Percentiles rank a stretch among this genome's conserved stretches.
These are phyloP conservation scores for Rhombomys opimus DNA, from an alignment of 2,113 vertebrate genomes.

Conservation along the genomic window DNA sequence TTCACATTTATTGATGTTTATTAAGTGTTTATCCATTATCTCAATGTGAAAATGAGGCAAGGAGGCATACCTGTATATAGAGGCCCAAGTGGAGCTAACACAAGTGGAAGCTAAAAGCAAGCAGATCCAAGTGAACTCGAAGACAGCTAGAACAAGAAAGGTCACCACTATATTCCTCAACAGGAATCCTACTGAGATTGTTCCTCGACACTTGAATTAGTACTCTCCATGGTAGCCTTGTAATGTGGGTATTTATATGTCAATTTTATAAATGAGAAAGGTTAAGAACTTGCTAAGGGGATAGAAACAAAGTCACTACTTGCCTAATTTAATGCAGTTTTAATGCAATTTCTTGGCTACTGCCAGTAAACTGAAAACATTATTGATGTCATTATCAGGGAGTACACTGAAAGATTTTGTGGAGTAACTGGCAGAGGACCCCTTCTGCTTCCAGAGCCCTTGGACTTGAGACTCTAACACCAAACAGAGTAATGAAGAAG, in stretches of 20 bases:
- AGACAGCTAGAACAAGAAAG: not conserved
- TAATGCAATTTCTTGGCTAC: not conserved
- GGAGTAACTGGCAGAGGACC: not conserved
- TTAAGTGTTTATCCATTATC: not conserved
- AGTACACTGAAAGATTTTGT: not conserved
- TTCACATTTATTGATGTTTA: not conserved
- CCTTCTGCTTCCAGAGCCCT: not conserved
- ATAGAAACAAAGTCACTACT: not conserved
- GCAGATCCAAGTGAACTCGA: not conserved
- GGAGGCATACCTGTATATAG: not conserved
- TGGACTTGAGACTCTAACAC: fast-evolving
- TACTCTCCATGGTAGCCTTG: not conserved
- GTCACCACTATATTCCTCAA: not conserved
- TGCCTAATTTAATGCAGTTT: not conserved
- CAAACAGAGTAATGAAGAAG: not conserved
- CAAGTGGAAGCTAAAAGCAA: not conserved
- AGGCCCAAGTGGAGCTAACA: not conserved
- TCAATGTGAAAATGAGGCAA: not conserved
- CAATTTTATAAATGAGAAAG: conserved; percentile 35
- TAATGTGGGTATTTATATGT: not conserved
- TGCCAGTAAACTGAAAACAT: conserved; percentile 24
- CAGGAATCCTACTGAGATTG: not conserved
- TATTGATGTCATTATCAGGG: not conserved
- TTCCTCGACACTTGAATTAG: not conserved
- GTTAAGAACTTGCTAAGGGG: not conserved